These are phyloP conservation scores for Lucinisca nassula DNA, from an alignment of 2,888 invertebrate species.

Conservation along the genomic window DNA sequence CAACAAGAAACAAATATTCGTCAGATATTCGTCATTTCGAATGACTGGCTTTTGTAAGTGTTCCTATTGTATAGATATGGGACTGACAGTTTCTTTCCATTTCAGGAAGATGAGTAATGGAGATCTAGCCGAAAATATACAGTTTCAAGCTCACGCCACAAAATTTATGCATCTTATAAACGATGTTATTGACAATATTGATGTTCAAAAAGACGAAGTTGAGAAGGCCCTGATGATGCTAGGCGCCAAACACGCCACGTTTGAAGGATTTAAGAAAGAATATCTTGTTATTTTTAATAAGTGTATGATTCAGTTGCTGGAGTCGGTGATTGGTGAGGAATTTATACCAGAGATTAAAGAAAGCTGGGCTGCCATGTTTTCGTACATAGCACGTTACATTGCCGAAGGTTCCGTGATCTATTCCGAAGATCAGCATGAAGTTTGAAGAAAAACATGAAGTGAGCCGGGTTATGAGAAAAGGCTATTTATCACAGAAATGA, in stretches of 20 bases:
- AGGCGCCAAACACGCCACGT: slow-evolving; percentile 83
- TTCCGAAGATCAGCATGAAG: too few species aligned
- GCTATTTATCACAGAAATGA: too few species aligned
- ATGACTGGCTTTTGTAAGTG: too few species aligned
- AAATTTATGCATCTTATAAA: slow-evolving; percentile 80
- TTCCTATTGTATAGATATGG: too few species aligned
- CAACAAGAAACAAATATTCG: too few species aligned
- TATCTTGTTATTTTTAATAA: slow-evolving; percentile 81
- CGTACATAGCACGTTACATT: slow-evolving; percentile 76
- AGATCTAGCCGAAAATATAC: slow-evolving; percentile 64
- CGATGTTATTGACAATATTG: slow-evolving; percentile 77
- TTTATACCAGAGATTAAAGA: slow-evolving; percentile 82
- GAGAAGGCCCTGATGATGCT: slow-evolving; percentile 78
- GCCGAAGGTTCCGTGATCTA: slow-evolving; percentile 66
- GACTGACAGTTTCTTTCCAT: slow-evolving; percentile 18
- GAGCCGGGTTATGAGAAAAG: too few species aligned
- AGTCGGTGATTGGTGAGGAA: slow-evolving; percentile 83
- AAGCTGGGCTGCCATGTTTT: slow-evolving; percentile 78
- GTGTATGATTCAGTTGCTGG: slow-evolving; percentile 80
- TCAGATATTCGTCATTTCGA: too few species aligned
- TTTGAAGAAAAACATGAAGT: too few species aligned
- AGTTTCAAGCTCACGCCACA: slow-evolving; percentile 76
- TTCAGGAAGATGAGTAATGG: slow-evolving; percentile 72
- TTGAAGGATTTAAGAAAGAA: slow-evolving; percentile 77
- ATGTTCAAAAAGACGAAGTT: slow-evolving; percentile 71